These are phyloP conservation scores for Sceloporus undulatus DNA, from an alignment of 2,113 vertebrate genomes.

Conservation along the genomic window DNA sequence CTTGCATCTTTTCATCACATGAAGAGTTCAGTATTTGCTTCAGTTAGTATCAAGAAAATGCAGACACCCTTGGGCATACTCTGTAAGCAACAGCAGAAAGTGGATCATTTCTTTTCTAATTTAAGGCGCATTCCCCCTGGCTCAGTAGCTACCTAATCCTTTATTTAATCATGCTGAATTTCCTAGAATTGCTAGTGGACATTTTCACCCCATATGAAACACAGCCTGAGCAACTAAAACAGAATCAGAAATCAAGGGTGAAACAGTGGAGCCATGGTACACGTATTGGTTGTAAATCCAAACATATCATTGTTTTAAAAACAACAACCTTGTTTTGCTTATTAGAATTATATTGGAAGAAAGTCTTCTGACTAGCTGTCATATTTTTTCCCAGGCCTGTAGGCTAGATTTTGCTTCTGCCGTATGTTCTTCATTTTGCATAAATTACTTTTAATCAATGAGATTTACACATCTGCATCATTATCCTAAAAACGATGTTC, in stretches of 20 bases:
- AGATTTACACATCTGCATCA: neutral
- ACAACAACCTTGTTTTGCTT: neutral
- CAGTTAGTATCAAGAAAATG: slow-evolving; percentile 35
- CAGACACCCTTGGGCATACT: neutral
- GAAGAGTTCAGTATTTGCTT: slow-evolving; percentile 27
- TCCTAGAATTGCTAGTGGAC: slow-evolving; percentile 14
- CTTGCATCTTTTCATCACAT: slow-evolving; percentile 23
- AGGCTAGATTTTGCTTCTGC: neutral
- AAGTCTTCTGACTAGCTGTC: neutral
- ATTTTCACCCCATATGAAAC: neutral
- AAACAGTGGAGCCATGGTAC: neutral
- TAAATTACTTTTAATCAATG: neutral
- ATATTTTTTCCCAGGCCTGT: neutral
- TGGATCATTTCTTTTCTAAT: neutral
- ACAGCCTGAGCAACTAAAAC: slow-evolving; percentile 1
- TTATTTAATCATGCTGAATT: slow-evolving; percentile 39
- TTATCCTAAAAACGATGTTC: neutral
- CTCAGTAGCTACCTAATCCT: slow-evolving; percentile 16
- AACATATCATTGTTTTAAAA: neutral
- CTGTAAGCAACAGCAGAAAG: slow-evolving; percentile 22
- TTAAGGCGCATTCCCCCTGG: neutral
- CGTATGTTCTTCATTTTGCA: neutral
- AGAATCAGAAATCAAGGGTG: slow-evolving; percentile 13
- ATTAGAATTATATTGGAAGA: slow-evolving; percentile 3
- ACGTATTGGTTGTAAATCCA: neutral